Percentiles rank a stretch among this genome's conserved stretches.
phyloP scores from a whole-genome alignment of 2,888 invertebrate genomes.

The Penaeus monodon region DNA sequence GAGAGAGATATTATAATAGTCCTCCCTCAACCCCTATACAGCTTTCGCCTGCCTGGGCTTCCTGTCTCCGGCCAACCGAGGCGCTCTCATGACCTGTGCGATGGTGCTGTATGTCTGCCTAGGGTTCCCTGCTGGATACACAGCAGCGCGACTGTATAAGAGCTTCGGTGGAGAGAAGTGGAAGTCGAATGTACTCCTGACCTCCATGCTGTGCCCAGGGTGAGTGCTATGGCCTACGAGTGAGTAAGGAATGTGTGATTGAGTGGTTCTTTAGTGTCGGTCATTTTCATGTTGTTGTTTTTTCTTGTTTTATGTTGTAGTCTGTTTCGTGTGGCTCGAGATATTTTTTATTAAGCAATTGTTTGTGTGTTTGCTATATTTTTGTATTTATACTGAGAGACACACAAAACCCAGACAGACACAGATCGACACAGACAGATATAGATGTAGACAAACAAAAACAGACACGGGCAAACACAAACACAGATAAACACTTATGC shows the following conservation, averaged over 20 bases:
- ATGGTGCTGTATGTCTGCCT: conserved; percentile 96
- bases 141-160: conserved; percentile 96
- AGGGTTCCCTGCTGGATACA: conserved; percentile 96
- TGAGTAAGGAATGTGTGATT: background rate
- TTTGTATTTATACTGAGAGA: too few species aligned
- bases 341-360: too few species aligned
- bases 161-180: conserved; percentile 98
- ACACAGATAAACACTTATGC: too few species aligned
- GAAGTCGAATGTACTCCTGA: conserved; percentile 97
- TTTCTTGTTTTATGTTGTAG: too few species aligned
- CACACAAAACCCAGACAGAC: too few species aligned
- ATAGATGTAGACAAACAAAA: too few species aligned
- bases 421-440: too few species aligned
- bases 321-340: too few species aligned
- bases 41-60: conserved; percentile 99
- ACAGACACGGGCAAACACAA: too few species aligned
- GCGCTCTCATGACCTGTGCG: conserved; percentile 97
- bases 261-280: background rate
- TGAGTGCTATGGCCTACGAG: conserved; percentile 71
- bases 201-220: conserved; percentile 97
- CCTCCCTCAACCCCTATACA: conserved; percentile 67
- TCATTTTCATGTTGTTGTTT: background rate
- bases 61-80: conserved; percentile 97
- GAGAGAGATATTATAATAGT: too few species aligned
- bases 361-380: too few species aligned